Evolutionary conservation across 2,797 vertebrate species (phyloP).

Genomic region (Crypturellus tataupa): DNA sequence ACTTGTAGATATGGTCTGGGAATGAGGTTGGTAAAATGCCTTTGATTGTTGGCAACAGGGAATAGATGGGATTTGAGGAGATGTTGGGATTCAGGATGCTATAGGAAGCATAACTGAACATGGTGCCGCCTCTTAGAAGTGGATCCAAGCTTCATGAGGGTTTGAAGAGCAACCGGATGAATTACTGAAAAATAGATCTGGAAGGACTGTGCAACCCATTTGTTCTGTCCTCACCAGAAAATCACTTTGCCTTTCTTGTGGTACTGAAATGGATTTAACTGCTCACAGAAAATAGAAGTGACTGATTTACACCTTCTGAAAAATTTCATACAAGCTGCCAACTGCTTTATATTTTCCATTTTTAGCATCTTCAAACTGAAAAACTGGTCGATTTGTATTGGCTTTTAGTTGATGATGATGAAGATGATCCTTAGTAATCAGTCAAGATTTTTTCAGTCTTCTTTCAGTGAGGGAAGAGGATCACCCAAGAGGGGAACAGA

Average conservation of each 20-base stretch:
- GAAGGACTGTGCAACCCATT: not conserved
- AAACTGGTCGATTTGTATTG: not conserved
- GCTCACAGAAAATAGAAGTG: not conserved
- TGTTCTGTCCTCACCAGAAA: conserved; percentile 12
- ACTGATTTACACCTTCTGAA: conserved; percentile 44
- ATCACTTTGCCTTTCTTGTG: not conserved
- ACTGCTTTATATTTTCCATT: conserved; percentile 13
- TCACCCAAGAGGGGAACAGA: not conserved
- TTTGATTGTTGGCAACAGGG: not conserved
- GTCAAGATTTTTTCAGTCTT: not conserved
- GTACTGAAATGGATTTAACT: not conserved
- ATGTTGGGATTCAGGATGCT: not conserved
- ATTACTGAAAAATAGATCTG: not conserved
- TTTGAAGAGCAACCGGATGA: not conserved
- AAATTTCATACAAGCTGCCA: conserved; percentile 27
- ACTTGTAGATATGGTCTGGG: not conserved
- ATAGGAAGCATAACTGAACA: not conserved
- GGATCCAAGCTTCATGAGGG: not conserved
- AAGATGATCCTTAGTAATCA: not conserved
- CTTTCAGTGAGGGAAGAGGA: not conserved
- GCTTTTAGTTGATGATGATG: not conserved
- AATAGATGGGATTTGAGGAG: not conserved
- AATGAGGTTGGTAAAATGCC: not conserved
- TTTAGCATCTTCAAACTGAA: conserved; percentile 14
- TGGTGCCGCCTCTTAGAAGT: not conserved